Evolutionary conservation across 2,888 invertebrate species (phyloP), one percentile per base, ranked within the genome.

Genomic region (Quadriops clusia): DNA sequence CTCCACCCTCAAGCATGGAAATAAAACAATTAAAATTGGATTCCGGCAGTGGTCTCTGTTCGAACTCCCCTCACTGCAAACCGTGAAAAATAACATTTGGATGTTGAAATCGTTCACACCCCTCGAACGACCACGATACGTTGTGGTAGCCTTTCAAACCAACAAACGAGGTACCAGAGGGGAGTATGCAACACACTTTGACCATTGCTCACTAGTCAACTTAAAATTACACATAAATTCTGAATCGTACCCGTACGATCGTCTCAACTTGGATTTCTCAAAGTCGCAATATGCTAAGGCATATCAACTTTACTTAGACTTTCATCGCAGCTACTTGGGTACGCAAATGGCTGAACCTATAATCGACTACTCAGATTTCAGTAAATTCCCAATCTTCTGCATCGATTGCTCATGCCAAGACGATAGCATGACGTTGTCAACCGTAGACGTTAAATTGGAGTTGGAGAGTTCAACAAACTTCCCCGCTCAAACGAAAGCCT

Each of bases 31-130:
- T 26, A 10, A 27, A 5, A 32, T 32, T 12, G 15, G 22, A 10
- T 33, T 33, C 11, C 21, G 22, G 7, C 28, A 22, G 16, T 33
- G 29, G 29, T 49, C 53, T 29, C 23, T 56, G 13, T 50, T 49
- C 34, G 51, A 53, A 39, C 51, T 52, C 36, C 54, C 53, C 1
- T 8, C 45, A 17, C 37, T 58, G 33, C 53, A 50, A 3, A 31
- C 23, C 24, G 45, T 49, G 8, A 38, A 33, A 24, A 48, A 51
- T 37, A 40, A 50, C 33, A 36, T 44, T 12, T 52, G 53, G 54
- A 36, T 44, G 3, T 12, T 34, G 4, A 34, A 34, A 21, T 22
- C 30, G 9, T 8, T 25, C 3, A 22, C 27, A 2, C 22, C n/a
- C 14, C 11, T 31, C 3, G 30, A 36, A 13, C 32, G 30, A 34